Evolutionary conservation across 2,113 vertebrate genomes (phyloP), one percentile per base, ranked within the genome.

Genomic region (Chloropsis hardwickii): DNA sequence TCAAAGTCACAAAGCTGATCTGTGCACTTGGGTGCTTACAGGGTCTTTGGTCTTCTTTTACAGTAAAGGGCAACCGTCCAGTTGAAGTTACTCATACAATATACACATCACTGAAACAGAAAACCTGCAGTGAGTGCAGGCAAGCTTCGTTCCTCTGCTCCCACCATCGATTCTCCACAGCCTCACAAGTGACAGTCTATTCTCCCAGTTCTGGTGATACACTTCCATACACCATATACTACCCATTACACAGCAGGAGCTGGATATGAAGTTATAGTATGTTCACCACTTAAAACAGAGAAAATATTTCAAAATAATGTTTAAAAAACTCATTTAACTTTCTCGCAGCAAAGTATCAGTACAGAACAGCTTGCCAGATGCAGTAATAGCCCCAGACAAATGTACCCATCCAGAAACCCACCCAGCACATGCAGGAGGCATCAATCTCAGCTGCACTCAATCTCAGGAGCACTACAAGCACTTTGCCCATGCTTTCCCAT

Each of bases 151-250:
- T 81, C 56, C 81, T 71, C 57, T 64, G 27, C 53, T 51, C 73
- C 51, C 74, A 56, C 44, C 1, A 0, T 33, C 1, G 1, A 70
- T 27, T 31, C 17, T 82, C 42, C 3, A 0, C 57, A 62, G 62
- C 54, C 60, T 57, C 29, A 9, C 0, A 5, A 86, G 42, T 22
- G 60, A 67, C 40, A 44, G 6, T 4, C 42, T 64, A 27, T 27
- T 78, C 45, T 64, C 28, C 14, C 40, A 22, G 8, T 39, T 88
- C 54, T 8, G 7, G 29, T 28, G 53, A 33, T 57, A 33, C 18
- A 39, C 64, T 80, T 60, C 56, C 74, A 60, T 14, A 31, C 67
- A 76, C 37, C 10, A 37, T 37, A 37, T 37, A 37, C 37, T 37
- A 37, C 37, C 5, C 4, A 8, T 57, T 45, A 25, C 61, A 74